Evolutionary conservation across 2,797 vertebrate genomes (phyloP).

Genomic region (Trematomus bernacchii): DNA sequence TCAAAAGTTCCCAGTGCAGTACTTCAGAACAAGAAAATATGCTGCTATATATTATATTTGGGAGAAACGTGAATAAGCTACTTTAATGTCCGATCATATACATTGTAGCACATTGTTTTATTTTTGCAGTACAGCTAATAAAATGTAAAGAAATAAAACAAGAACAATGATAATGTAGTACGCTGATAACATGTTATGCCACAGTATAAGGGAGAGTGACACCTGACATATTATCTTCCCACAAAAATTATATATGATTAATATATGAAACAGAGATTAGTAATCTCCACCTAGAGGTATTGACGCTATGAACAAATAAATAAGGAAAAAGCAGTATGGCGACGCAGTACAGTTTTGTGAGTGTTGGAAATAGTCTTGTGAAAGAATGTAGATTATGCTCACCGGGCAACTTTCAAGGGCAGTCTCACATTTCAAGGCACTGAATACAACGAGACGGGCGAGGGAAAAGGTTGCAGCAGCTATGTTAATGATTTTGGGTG

Average conservation of each 20-base stretch:
- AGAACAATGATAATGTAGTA: not conserved
- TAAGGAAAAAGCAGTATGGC: constrained; percentile 17
- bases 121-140: not conserved
- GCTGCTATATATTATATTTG: not conserved
- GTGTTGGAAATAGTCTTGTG: constrained; percentile 54
- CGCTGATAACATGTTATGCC: constrained; percentile 1
- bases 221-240: not conserved
- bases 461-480: constrained; percentile 55
- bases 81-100: not conserved
- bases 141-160: not conserved
- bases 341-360: constrained; percentile 43
- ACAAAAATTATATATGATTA: not conserved
- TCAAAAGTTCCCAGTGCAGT: constrained; percentile 18
- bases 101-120: not conserved
- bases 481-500: constrained; percentile 68
- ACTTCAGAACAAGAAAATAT: constrained; percentile 16
- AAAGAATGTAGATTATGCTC: constrained; percentile 78
- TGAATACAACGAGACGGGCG: constrained; percentile 59
- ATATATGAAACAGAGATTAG: constrained; percentile 2
- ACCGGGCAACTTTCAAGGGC: constrained; percentile 65
- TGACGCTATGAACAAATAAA: constrained; percentile 3
- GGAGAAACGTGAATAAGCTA: not conserved
- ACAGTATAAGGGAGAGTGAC: not conserved
- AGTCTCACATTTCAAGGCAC: constrained; percentile 78
- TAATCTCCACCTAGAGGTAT: constrained; percentile 38